phyloP scores from a whole-genome alignment of 2,888 invertebrate genomes.

The Eupelmus urozonus region DNA sequence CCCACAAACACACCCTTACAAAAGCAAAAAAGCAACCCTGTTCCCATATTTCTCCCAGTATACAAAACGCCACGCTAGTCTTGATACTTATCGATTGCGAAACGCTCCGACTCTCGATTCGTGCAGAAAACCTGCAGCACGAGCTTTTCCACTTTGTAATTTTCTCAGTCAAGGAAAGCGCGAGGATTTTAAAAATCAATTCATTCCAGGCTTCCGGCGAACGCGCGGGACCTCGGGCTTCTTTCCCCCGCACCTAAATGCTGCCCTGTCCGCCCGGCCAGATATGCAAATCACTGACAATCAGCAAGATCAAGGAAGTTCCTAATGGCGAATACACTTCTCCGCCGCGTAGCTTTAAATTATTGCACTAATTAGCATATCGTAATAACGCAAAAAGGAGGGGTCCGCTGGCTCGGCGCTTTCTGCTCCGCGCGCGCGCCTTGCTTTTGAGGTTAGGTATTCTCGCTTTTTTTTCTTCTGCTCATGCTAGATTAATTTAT shows the following conservation, averaged over 20 bases:
- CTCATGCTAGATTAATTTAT: no score
- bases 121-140: no score
- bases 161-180: neutral
- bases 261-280: neutral
- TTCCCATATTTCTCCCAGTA: no score
- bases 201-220: conserved; percentile 14
- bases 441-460: no score
- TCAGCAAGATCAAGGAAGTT: conserved; percentile 46
- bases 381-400: conserved; percentile 17
- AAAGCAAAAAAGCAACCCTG: no score
- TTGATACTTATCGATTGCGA: no score
- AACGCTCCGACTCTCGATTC: no score
- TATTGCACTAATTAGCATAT: conserved; percentile 38
- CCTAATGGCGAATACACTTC: conserved; percentile 43
- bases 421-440: no score
- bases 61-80: no score
- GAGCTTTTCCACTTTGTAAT: neutral
- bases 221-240: neutral
- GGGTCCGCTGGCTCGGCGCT: no score
- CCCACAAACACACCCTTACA: no score
- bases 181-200: conserved; percentile 37
- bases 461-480: no score
- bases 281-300: conserved; percentile 49
- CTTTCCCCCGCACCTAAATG: neutral
- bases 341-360: conserved; percentile 29